Base-by-base conservation (phyloP, 2,113 vertebrate genomes). In the Xerus inauris region DNA sequence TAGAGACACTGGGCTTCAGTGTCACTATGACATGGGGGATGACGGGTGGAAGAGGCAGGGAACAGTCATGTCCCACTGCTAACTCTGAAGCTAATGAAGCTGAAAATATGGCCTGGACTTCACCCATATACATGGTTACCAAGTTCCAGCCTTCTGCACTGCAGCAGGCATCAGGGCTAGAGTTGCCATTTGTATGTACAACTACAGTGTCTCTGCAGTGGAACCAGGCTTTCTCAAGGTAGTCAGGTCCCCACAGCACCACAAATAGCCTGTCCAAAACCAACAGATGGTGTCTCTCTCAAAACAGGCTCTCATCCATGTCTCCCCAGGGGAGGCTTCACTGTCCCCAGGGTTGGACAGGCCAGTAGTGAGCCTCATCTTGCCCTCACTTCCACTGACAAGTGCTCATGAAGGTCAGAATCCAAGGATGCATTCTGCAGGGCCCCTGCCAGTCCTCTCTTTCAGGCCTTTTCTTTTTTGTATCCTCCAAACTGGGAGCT, bases 231-330 rank as follows among this genome's bases (percentile, higher is more conserved):
- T 45, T 45, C n/a, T 35, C 19, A 20, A 30, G 80, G 65, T 0
- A 0, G 40, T 35, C 49, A 26, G 51, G 59, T 12, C 79, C 83
- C 71, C 64, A 45, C 1, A 10, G 40, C 35, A 85, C 47, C 38
- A 38, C 16, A 24, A 62, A 76, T 32, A 0, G 17, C 42, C 71
- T 91, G 51, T 67, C 24, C 59, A 79, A 64, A 87, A 28, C 51
- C 51, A 54, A 2, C 5, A 4, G 49, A 73, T 40, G 38, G 8
- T 26, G 49, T 54, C 51, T 12, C 47, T 86, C 47, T 9, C 40
- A 80, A 17, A 81, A 35, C 4, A 20, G 47, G 35, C 51, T 51
- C 20, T 81, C 57, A 42, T 8, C 7, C 0, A 6, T 0, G 3
- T 64, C 24, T 20, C 3, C 10, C 84, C 38, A 4, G 6, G 11